Evolutionary conservation across 1,140 invertebrate species (phyloP), one percentile per base, ranked within the genome.

Genomic region (Habropoda laboriosa): DNA sequence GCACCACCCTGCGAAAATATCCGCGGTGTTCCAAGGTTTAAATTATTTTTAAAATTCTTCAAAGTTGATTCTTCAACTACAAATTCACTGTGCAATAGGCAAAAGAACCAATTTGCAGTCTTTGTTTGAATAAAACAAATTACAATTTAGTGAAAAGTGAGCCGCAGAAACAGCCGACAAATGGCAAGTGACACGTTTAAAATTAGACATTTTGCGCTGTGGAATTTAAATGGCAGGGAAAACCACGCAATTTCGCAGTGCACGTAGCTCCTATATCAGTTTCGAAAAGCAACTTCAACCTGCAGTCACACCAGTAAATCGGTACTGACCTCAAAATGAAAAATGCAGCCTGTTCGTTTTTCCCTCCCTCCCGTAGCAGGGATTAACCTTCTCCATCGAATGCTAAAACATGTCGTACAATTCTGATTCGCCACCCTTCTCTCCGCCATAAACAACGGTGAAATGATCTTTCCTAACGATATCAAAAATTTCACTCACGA

Each of bases 291-390:
- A 40, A 35, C 58, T 61, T 61, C 16, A 61, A 61, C 58, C 58
- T 38, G 58, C 58, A 38, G 58, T n/a, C 35, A 12, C 58, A 12
- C 58, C 35, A 38, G 32, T 61, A 61, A 61, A 61, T 61, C 58
- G 58, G 58, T 61, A n/a, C 58, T 61, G 58, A 61, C 58, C 58
- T 61, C 58, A 38, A 61, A 61, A 61, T 61, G 58, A 61, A 61
- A 61, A 61, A 61, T 61, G 58, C 58, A 61, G 58, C 57, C 16
- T 18, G 55, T 30, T 35, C 2, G 32, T 38, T 38, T 32, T 38
- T 38, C 32, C 32, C 32, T 60, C n/a, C 21, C n/a, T n/a, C 5
- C 5, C 58, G 3, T 24, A 21, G 12, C 35, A 35, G 12, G 5
- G 32, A 61, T 61, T 61, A 61, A 40, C 35, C 58, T 24, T 38